phyloP scores from a whole-genome alignment of 2,113 vertebrate species.

The Microcebus murinus region DNA sequence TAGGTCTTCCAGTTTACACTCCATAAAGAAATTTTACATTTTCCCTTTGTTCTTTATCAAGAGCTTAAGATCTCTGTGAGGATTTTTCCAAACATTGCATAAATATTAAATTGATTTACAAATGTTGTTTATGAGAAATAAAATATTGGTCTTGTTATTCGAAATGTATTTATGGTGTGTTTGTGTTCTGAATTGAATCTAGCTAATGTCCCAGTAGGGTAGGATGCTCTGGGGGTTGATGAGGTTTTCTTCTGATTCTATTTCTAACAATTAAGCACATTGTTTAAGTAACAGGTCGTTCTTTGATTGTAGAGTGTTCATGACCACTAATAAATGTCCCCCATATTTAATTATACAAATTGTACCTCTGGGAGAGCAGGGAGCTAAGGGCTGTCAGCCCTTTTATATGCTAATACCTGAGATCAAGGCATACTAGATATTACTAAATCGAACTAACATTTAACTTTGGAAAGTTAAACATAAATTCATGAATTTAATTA shows the following conservation, averaged over 20 bases:
- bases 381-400: background rate
- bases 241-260: constrained; percentile 32
- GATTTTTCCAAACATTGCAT: background rate
- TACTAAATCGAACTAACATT: constrained; percentile 55
- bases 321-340: constrained; percentile 28
- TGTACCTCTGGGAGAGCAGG: background rate
- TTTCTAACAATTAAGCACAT: constrained; percentile 29
- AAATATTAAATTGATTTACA: background rate
- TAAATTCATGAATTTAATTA: constrained; percentile 45
- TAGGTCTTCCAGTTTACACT: background rate
- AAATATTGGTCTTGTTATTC: background rate
- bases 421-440: background rate
- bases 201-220: background rate
- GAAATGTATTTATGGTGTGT: background rate
- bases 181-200: constrained; percentile 37
- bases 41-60: background rate
- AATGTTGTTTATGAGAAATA: constrained; percentile 35
- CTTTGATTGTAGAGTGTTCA: constrained; percentile 16
- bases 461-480: constrained; percentile 52
- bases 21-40: background rate
- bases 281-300: constrained; percentile 54
- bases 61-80: background rate
- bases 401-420: constrained; percentile 2
- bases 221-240: background rate
- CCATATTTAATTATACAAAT: constrained; percentile 8